Evolutionary conservation across 1,140 invertebrate species (phyloP).

Genomic region (Dicyema japonicum): DNA sequence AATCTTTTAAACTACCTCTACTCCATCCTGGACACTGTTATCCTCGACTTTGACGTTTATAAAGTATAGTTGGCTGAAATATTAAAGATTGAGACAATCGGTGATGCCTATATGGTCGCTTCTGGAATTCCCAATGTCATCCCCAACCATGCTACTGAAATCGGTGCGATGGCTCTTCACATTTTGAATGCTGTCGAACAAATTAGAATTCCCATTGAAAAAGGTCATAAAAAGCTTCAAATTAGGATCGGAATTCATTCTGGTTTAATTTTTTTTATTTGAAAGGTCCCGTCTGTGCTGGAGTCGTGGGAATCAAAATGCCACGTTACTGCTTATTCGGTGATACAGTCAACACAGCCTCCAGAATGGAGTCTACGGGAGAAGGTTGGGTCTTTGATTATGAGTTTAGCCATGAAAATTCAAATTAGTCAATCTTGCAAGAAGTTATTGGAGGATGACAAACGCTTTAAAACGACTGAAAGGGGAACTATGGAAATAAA

Average conservation of each 20-base stretch:
- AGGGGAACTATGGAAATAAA: too few relatives aligned
- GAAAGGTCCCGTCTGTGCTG: constrained; percentile 7
- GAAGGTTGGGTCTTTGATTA: too few relatives aligned
- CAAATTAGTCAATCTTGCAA: too few relatives aligned
- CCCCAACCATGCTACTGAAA: not conserved
- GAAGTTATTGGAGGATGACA: too few relatives aligned
- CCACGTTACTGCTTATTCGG: constrained; percentile 9
- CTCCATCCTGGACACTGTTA: constrained; percentile 50
- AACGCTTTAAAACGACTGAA: too few relatives aligned
- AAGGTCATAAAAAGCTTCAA: not conserved
- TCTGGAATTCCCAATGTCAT: not conserved
- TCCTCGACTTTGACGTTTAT: constrained; percentile 41
- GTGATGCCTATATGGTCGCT: not conserved
- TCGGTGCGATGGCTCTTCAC: not conserved
- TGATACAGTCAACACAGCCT: constrained; percentile 37
- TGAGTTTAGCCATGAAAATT: too few relatives aligned
- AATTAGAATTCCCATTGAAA: not conserved
- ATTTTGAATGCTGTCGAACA: not conserved
- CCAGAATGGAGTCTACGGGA: constrained; percentile 35
- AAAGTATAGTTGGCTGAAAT: not conserved
- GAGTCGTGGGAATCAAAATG: constrained; percentile 9
- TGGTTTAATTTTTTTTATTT: constrained; percentile 1
- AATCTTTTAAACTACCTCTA: constrained; percentile 25
- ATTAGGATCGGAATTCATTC: not conserved
- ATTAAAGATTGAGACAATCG: not conserved